Percentiles rank a stretch among this genome's conserved stretches.
Conservation (phyloP, 1,140 invertebrate species). For the Liolophura sinensis region DNA sequence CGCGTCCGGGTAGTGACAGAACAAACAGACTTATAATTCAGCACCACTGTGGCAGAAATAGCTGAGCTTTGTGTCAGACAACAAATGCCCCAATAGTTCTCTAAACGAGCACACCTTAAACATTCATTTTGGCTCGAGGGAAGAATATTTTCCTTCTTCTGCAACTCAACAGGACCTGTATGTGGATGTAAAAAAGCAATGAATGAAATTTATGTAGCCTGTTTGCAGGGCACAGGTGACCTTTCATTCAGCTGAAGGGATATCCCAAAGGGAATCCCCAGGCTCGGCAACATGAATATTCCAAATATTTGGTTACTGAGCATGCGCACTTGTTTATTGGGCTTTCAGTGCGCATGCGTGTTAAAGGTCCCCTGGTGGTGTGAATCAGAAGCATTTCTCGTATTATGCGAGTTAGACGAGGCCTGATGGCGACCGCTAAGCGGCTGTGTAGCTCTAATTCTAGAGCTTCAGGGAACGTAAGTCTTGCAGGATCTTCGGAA, state of each 20-base stretch:
- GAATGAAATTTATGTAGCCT: slow-evolving; percentile 1
- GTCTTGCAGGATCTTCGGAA: too few relatives aligned
- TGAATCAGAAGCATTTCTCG: not conserved
- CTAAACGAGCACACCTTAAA: too few relatives aligned
- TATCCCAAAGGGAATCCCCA: slow-evolving; percentile 35
- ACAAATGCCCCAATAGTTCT: too few relatives aligned
- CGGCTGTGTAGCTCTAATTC: slow-evolving; percentile 55
- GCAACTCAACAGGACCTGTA: too few relatives aligned
- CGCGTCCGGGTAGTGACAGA: too few relatives aligned
- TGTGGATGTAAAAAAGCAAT: too few relatives aligned
- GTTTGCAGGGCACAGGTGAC: slow-evolving; percentile 21
- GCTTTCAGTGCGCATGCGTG: slow-evolving; percentile 29
- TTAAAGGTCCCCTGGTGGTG: slow-evolving; percentile 18
- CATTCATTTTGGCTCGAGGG: too few relatives aligned
- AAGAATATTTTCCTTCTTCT: too few relatives aligned
- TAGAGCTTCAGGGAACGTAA: not conserved
- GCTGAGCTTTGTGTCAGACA: too few relatives aligned
- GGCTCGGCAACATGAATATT: slow-evolving; percentile 32
- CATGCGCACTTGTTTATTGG: slow-evolving; percentile 27
- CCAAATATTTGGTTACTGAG: slow-evolving; percentile 14
- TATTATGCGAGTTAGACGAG: slow-evolving; percentile 43
- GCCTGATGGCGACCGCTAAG: slow-evolving; percentile 58
- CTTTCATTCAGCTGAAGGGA: slow-evolving; percentile 38
- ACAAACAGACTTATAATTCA: too few relatives aligned
- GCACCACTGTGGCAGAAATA: too few relatives aligned